Evolutionary conservation across 2,113 vertebrate species (phyloP).

Genomic region (Apus apus): DNA sequence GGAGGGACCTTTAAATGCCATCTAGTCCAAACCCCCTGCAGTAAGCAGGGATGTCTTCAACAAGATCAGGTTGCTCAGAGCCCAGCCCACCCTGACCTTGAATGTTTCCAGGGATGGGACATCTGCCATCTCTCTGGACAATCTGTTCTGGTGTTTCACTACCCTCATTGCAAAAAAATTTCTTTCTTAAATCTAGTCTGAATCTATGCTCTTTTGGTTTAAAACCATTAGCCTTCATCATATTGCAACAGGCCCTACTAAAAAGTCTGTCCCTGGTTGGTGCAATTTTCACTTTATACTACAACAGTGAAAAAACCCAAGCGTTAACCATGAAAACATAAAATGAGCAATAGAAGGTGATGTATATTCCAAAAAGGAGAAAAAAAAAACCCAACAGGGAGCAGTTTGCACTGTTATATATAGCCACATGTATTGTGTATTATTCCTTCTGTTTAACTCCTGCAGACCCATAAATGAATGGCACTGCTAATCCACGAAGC

Average conservation of each 20-base stretch:
- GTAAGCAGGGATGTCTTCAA: neutral
- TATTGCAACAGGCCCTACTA: neutral
- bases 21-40: neutral
- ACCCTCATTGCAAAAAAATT: neutral
- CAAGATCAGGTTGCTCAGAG: neutral
- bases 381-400: accelerated
- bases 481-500: neutral
- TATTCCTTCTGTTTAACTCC: neutral
- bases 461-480: neutral
- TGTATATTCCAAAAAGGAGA: neutral
- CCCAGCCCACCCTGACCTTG: neutral
- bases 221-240: neutral
- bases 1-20: neutral
- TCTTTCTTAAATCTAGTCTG: neutral
- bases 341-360: neutral
- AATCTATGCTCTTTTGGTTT: neutral
- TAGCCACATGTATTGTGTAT: neutral
- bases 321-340: neutral
- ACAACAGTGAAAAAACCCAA: neutral
- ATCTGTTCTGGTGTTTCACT: neutral
- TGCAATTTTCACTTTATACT: neutral
- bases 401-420: neutral
- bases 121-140: neutral
- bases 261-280: neutral
- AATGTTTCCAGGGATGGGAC: neutral